A percentile compares a stretch with the other conserved stretches of the same genome.
Evolutionary conservation across 2,113 vertebrate genomes (phyloP).

Genomic region (Bos javanicus): DNA sequence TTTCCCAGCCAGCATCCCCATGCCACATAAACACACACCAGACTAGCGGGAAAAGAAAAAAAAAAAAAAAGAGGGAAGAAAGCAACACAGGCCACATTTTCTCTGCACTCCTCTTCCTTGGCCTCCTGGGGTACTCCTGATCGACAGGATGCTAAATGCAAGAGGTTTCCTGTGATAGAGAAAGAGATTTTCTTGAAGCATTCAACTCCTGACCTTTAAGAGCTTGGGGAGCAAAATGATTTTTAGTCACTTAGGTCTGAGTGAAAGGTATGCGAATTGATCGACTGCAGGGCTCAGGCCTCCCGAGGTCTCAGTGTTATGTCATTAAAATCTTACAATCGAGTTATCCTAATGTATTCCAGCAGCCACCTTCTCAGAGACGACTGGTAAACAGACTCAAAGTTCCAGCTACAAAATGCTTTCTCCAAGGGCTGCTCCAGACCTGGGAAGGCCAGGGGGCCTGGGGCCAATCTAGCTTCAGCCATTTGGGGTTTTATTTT

Average conservation of each 20-base stretch:
- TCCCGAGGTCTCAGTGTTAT: slow-evolving; percentile 44
- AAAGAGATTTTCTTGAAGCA: slow-evolving; percentile 63
- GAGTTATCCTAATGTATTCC: slow-evolving; percentile 63
- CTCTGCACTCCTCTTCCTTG: background rate
- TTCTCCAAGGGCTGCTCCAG: background rate
- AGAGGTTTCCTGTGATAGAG: slow-evolving; percentile 50
- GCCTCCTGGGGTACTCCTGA: slow-evolving; percentile 17
- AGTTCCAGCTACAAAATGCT: background rate
- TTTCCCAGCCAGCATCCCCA: background rate
- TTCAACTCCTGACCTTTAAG: slow-evolving; percentile 67
- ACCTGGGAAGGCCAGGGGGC: background rate
- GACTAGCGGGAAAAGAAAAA: background rate
- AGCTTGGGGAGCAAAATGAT: slow-evolving; percentile 53
- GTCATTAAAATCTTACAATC: slow-evolving; percentile 69
- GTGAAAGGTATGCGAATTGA: slow-evolving; percentile 50
- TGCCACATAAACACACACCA: background rate
- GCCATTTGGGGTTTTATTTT: background rate
- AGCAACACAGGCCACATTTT: background rate
- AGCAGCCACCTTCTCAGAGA: slow-evolving; percentile 35
- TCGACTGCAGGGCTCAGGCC: slow-evolving; percentile 27
- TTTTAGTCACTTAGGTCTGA: slow-evolving; percentile 65
- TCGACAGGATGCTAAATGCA: slow-evolving; percentile 1
- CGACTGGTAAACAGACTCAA: slow-evolving; percentile 46
- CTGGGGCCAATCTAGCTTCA: background rate
- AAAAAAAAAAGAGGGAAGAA: background rate